Evolutionary conservation across 1,140 invertebrate genomes (phyloP).

Genomic region (Trypoxylus dichotomus): DNA sequence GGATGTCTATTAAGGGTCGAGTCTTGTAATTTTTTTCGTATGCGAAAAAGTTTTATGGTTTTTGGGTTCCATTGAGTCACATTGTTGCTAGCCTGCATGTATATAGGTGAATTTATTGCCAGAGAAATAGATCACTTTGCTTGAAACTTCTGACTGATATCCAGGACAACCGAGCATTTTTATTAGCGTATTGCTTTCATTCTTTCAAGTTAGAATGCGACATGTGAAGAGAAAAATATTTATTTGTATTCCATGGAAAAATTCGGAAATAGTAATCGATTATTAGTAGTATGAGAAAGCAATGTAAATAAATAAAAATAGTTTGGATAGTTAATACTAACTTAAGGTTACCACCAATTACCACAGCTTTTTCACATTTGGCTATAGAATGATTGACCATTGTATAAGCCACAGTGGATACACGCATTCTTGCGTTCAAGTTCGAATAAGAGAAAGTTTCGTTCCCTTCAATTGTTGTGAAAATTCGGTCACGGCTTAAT

Average conservation of each 20-base stretch:
- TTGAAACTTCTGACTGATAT: conserved; percentile 7
- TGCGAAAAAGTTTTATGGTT: conserved; percentile 16
- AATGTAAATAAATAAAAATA: background rate
- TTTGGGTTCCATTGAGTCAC: conserved; percentile 8
- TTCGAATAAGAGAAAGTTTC: background rate
- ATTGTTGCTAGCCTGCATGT: background rate
- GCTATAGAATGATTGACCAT: too few species aligned
- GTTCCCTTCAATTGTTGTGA: background rate
- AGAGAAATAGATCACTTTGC: conserved; percentile 9
- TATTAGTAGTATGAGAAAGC: background rate
- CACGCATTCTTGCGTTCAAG: background rate
- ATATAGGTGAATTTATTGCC: conserved; percentile 22
- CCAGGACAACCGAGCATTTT: background rate
- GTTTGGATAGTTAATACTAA: too few species aligned
- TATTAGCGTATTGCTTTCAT: background rate
- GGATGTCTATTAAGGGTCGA: background rate
- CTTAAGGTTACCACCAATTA: too few species aligned
- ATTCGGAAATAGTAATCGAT: background rate
- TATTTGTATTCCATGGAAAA: background rate
- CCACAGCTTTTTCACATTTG: too few species aligned
- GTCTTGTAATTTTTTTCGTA: conserved; percentile 19
- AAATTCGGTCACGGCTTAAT: background rate
- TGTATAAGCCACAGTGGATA: background rate
- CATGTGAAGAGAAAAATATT: background rate
- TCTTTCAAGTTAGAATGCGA: background rate